A percentile compares a stretch with the other conserved stretches of the same genome.
These are phyloP conservation scores for Alviniconcha strummeri DNA, from an alignment of 2,888 invertebrate species.

Conservation along the genomic window DNA sequence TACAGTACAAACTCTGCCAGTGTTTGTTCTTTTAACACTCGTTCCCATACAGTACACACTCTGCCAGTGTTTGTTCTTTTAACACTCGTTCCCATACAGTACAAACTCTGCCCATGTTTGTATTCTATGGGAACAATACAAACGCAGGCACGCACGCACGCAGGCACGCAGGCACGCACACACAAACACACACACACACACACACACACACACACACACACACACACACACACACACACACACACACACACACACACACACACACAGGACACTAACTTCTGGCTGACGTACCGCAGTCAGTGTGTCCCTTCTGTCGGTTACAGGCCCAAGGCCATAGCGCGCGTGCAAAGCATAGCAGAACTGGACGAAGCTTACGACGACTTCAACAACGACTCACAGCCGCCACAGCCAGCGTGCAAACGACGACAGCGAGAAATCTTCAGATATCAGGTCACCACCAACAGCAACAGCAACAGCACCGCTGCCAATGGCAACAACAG, in stretches of 20 bases:
- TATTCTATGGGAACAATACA: no score
- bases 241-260: constrained; percentile 3
- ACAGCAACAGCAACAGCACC: not conserved
- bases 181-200: not conserved
- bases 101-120: no score
- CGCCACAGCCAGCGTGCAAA: constrained; percentile 15
- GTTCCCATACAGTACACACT: no score
- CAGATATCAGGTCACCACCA: constrained; percentile 5
- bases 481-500: not conserved
- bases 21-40: no score
- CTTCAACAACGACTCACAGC: not conserved
- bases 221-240: not conserved
- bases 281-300: no score
- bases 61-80: no score
- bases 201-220: not conserved
- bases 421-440: constrained; percentile 30
- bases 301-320: not conserved
- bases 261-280: not conserved
- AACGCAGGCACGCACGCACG: no score
- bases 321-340: constrained; percentile 12
- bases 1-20: no score
- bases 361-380: constrained; percentile 10
- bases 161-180: not conserved
- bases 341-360: not conserved
- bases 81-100: no score